These are phyloP conservation scores for Synanthedon vespiformis DNA, from an alignment of 2,888 invertebrate genomes.

Conservation along the genomic window DNA sequence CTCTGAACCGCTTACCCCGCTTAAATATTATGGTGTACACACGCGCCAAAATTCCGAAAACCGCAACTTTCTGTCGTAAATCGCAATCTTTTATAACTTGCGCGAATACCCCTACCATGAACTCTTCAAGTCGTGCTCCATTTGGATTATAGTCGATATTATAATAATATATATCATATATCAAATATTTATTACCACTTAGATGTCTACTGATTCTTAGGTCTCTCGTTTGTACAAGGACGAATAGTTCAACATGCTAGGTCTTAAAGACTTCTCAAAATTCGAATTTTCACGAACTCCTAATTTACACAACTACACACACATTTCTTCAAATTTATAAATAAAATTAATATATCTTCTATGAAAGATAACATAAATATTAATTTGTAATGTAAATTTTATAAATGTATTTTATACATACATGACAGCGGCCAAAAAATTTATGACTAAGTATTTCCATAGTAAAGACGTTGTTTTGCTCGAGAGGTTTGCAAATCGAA, in stretches of 20 bases:
- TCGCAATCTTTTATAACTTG: slow-evolving; percentile 26
- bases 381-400: no score
- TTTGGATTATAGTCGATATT: neutral
- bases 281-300: no score
- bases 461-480: slow-evolving; percentile 1
- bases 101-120: slow-evolving; percentile 9
- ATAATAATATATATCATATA: no score
- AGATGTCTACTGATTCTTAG: no score
- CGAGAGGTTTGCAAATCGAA: slow-evolving; percentile 11
- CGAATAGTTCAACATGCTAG: no score
- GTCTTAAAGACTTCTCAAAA: no score
- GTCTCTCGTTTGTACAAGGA: no score
- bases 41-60: slow-evolving; percentile 27
- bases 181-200: no score
- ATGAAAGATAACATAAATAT: no score
- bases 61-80: slow-evolving; percentile 36
- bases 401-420: neutral
- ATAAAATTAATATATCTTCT: no score
- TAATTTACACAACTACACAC: no score
- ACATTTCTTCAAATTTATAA: no score
- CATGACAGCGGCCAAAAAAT: neutral
- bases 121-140: slow-evolving; percentile 1
- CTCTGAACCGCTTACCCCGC: slow-evolving; percentile 11
- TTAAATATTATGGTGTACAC: slow-evolving; percentile 7
- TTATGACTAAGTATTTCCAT: neutral